Percentiles rank a stretch among this genome's conserved stretches.
Conservation (phyloP, 2,113 vertebrate species). For the Lota lota region DNA sequence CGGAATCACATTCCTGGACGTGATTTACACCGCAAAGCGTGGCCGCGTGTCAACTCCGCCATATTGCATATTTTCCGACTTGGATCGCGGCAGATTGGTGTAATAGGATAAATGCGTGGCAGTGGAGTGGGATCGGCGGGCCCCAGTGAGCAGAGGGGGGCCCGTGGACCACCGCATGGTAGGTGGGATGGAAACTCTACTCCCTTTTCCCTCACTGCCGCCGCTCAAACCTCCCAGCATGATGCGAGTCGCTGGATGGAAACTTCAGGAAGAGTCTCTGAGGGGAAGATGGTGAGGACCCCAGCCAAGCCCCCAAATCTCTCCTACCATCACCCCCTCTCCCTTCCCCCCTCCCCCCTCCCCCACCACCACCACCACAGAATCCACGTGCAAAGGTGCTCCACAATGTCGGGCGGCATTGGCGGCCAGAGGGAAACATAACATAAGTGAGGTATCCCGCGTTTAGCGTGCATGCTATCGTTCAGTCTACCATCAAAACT, state of each 20-base stretch:
- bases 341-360: neutral
- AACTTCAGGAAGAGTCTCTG: slow-evolving; percentile 22
- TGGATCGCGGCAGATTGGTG: slow-evolving; percentile 66
- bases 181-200: slow-evolving; percentile 76
- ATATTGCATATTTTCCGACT: slow-evolving; percentile 69
- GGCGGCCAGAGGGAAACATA: slow-evolving; percentile 2
- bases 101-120: slow-evolving; percentile 72
- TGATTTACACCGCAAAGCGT: slow-evolving; percentile 59
- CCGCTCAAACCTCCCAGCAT: slow-evolving; percentile 49
- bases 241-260: slow-evolving; percentile 33
- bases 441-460: slow-evolving; percentile 30
- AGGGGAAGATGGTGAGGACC: too few relatives aligned
- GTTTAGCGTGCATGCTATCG: slow-evolving; percentile 28
- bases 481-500: slow-evolving; percentile 74
- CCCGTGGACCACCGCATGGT: slow-evolving; percentile 42
- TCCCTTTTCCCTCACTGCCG: slow-evolving; percentile 44
- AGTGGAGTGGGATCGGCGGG: slow-evolving; percentile 33
- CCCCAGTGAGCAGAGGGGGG: slow-evolving; percentile 27
- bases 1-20: slow-evolving; percentile 66
- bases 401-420: neutral
- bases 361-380: neutral
- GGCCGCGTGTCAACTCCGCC: slow-evolving; percentile 55
- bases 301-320: neutral
- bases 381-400: neutral
- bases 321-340: slow-evolving; percentile 9